Base-by-base conservation (phyloP, 2,113 vertebrate genomes). In the Psittacus erithacus region DNA sequence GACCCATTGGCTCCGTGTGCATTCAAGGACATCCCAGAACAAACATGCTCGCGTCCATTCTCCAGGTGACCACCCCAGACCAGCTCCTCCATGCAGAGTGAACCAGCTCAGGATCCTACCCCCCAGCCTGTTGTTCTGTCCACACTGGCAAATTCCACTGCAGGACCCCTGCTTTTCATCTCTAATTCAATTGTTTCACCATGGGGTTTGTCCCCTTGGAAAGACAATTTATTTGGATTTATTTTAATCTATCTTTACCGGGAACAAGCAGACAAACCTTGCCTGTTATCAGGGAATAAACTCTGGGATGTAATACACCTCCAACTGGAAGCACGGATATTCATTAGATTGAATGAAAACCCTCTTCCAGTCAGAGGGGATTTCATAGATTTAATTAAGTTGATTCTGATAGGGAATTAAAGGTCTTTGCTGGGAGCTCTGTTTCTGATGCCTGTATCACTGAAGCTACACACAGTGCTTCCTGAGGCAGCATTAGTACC, bases 321-420 rank as follows among this genome's bases (percentile, higher is more conserved):
- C 85, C 73, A 82, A 77, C 92, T n/a, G 50, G 81, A 95, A 90
- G 83, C n/a, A 29, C 1, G 7, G 92, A 86, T 52, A 39, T 57
- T 85, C 63, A 86, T 78, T 73, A 84, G 65, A 89, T 70, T 64
- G 50, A 93, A 81, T 33, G 52, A 90, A 77, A 94, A 65, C 38
- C 57, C 57, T 85, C 92, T 85, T 73, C 62, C 76, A n/a, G 31
- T 90, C 94, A 96, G 88, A 94, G 15, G 67, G 86, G 91, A 95
- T 97, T 96, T 95, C 85, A 96, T 96, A 84, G 91, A 95, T 97
- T 96, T 95, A 86, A 96, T 96, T 94, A 94, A 83, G 70, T 88
- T 88, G 80, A 84, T 80, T 96, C 92, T 92, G 86, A 96, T 91
- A 94, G 82, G 89, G 90, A 94, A 94, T 88, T 96, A 92, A 79